A percentile compares a stretch with the other conserved stretches of the same genome.
These are phyloP conservation scores for Xylocopa sonorina DNA, from an alignment of 1,140 invertebrate genomes.

Conservation along the genomic window DNA sequence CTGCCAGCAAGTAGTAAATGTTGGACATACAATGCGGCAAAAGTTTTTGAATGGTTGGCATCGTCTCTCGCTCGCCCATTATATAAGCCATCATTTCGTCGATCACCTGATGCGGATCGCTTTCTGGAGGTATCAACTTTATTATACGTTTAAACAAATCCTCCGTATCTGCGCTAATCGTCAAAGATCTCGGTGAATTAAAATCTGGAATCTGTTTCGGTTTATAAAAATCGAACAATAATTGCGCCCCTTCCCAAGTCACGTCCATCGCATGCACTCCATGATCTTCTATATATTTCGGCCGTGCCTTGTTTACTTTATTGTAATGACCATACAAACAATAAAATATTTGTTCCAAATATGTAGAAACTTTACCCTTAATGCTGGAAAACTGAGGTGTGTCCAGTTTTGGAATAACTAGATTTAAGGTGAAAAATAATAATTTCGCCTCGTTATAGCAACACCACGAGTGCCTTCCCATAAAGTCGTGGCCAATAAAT, in stretches of 20 bases:
- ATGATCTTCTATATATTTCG: slow-evolving; percentile 90
- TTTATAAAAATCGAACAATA: slow-evolving; percentile 92
- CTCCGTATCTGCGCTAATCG: slow-evolving; percentile 90
- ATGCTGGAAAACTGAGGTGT: slow-evolving; percentile 81
- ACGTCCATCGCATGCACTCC: slow-evolving; percentile 87
- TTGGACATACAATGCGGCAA: slow-evolving; percentile 85
- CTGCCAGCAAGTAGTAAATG: slow-evolving; percentile 94
- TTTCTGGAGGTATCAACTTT: slow-evolving; percentile 86
- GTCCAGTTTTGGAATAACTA: slow-evolving; percentile 86
- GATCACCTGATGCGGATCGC: slow-evolving; percentile 84
- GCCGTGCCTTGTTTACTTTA: slow-evolving; percentile 86
- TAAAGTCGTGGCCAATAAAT: slow-evolving; percentile 92
- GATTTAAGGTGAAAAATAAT: slow-evolving; percentile 89
- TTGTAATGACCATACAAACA: slow-evolving; percentile 93
- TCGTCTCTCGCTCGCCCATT: slow-evolving; percentile 83
- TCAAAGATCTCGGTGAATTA: slow-evolving; percentile 88
- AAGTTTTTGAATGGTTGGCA: slow-evolving; percentile 81
- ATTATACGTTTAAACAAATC: slow-evolving; percentile 89
- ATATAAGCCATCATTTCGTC: slow-evolving; percentile 86
- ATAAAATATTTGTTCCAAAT: slow-evolving; percentile 93
- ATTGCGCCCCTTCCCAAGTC: slow-evolving; percentile 89
- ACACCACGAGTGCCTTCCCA: slow-evolving; percentile 90
- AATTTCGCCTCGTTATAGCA: slow-evolving; percentile 89
- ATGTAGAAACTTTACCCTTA: slow-evolving; percentile 85
- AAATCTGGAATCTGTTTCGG: slow-evolving; percentile 92